A percentile compares a stretch with the other conserved stretches of the same genome.
phyloP scores from a whole-genome alignment of 2,113 vertebrate genomes.

The Apteryx owenii region DNA sequence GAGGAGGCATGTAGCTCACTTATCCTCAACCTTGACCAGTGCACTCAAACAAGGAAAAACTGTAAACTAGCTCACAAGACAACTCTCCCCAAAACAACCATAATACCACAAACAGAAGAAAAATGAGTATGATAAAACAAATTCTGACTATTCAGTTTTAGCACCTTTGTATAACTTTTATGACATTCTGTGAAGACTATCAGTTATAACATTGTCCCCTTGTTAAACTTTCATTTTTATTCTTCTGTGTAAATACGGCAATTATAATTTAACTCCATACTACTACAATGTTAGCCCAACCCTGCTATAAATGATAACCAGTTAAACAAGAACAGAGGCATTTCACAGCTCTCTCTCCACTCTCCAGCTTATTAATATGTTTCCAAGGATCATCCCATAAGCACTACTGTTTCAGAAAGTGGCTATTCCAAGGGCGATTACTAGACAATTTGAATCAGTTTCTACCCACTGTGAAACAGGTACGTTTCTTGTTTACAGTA shows the following conservation, averaged over 20 bases:
- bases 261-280: neutral
- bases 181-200: neutral
- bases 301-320: neutral
- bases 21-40: rapidly evolving
- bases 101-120: neutral
- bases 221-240: neutral
- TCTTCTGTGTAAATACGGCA: neutral
- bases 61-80: neutral
- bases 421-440: neutral
- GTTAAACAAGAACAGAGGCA: neutral
- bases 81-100: neutral
- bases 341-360: neutral
- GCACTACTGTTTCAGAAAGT: neutral
- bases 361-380: neutral
- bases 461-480: neutral
- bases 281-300: neutral
- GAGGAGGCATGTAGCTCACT: neutral
- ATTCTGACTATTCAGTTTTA: neutral
- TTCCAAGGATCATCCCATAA: neutral
- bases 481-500: neutral
- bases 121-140: neutral
- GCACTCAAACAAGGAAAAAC: neutral
- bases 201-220: neutral
- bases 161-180: neutral
- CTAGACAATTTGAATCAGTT: neutral